Conservation (phyloP, 2,797 vertebrate species). For the Aeoliscus strigatus region DNA sequence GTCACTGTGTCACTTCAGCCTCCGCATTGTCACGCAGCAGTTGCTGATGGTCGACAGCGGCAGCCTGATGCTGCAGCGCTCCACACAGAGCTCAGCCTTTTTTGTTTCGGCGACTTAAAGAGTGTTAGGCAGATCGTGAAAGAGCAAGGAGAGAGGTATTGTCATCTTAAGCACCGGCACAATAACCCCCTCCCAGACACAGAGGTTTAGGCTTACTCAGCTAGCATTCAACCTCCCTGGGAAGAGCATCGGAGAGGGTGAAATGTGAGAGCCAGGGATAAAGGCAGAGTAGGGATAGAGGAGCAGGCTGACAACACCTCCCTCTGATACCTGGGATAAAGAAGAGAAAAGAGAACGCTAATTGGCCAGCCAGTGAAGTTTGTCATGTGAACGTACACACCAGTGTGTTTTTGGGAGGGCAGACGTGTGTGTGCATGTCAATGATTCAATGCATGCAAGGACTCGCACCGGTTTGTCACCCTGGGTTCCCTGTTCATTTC, state of each 20-base stretch:
- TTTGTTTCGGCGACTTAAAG: constrained; percentile 27
- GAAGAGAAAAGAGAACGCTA: constrained; percentile 47
- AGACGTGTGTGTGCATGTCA: too few relatives aligned
- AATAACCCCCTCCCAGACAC: constrained; percentile 41
- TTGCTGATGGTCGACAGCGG: constrained; percentile 47
- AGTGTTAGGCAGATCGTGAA: constrained; percentile 5
- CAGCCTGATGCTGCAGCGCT: constrained; percentile 41
- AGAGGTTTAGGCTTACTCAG: constrained; percentile 53
- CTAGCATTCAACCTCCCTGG: constrained; percentile 42
- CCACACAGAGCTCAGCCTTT: constrained; percentile 34
- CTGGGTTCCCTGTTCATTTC: constrained; percentile 52
- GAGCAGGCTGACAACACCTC: constrained; percentile 54
- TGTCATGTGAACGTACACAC: too few relatives aligned
- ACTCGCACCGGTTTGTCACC: constrained; percentile 47
- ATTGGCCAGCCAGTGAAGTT: constrained; percentile 46
- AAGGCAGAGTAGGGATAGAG: constrained; percentile 38
- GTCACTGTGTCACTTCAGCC: constrained; percentile 58
- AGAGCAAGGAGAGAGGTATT: constrained; percentile 32
- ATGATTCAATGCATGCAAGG: too few relatives aligned
- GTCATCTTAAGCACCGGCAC: constrained; percentile 50
- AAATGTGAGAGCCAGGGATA: constrained; percentile 52
- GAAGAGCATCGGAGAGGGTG: constrained; percentile 52
- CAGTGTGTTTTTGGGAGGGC: too few relatives aligned
- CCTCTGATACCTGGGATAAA: constrained; percentile 50
- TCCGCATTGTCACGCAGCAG: constrained; percentile 60